Conservation (phyloP, 2,797 vertebrate genomes). For the Gouania willdenowi region DNA sequence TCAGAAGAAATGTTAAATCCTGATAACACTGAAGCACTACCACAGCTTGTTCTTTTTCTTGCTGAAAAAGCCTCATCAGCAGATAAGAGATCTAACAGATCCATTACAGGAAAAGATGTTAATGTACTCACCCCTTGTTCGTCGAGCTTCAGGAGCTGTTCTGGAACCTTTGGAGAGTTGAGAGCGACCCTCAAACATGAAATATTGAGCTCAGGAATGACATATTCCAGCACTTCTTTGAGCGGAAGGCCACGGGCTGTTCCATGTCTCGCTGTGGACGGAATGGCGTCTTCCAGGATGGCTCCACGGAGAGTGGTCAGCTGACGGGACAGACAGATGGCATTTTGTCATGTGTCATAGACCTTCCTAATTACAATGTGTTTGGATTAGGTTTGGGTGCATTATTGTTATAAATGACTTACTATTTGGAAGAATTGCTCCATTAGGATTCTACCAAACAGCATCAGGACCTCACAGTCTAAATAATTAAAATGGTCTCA, state of each 20-base stretch:
- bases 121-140: slow-evolving; percentile 89
- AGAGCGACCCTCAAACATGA: slow-evolving; percentile 88
- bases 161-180: slow-evolving; percentile 87
- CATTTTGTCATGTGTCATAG: background rate
- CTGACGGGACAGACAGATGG: slow-evolving; percentile 57
- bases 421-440: slow-evolving; percentile 31
- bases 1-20: too few relatives aligned
- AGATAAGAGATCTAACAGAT: too few relatives aligned
- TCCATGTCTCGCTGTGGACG: slow-evolving; percentile 91
- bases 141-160: slow-evolving; percentile 94
- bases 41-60: background rate
- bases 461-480: slow-evolving; percentile 34
- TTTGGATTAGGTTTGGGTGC: background rate
- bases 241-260: slow-evolving; percentile 91
- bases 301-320: slow-evolving; percentile 92
- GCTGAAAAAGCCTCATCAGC: background rate
- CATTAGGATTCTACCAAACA: slow-evolving; percentile 15
- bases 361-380: background rate
- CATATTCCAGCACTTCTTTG: slow-evolving; percentile 94
- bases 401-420: background rate
- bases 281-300: slow-evolving; percentile 94
- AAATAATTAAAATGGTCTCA: slow-evolving; percentile 58
- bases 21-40: background rate
- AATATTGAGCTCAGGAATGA: slow-evolving; percentile 91
- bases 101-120: background rate